Evolutionary conservation across 2,797 vertebrate species (phyloP), one percentile per base, ranked within the genome.

Genomic region (Myiotriccus ornatus): DNA sequence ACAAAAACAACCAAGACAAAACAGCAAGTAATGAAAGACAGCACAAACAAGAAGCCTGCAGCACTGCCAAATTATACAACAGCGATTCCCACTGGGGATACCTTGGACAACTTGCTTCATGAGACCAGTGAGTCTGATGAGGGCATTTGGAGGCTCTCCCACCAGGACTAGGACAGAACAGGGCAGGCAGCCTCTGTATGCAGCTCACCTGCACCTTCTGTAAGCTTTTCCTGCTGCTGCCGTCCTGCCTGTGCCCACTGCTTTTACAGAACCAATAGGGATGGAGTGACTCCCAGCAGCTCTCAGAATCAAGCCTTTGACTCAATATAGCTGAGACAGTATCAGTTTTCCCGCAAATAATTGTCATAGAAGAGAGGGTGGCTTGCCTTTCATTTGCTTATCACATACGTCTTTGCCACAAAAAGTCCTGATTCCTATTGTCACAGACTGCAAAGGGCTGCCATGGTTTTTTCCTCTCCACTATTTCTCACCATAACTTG

Each of bases 41-140:
- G 71, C 43, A 67, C 80, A 86, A 90, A 76, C 35, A 84, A 76
- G 60, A 62, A 88, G 44, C 52, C 52, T 39, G 63, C 63, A 84
- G 18, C 20, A 8, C 35, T 93, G 83, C 85, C 89, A 90, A 64
- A 78, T 87, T 86, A 84, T 46, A 89, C 81, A 93, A 35, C 14
- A 81, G 32, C 1, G 0, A 37, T 79, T 95, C 49, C 86, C 74
- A 35, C 30, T 8, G 81, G 14, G n/a, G 7, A n/a, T 18, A 56
- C 10, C 41, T 82, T 56, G 52, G 47, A 59, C 43, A 59, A 24
- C 16, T 78, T 57, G 65, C 30, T 57, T 78, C 8, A 25, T 55
- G 53, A 78, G 76, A 65, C 50, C 56, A 83, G 19, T 0, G 0
- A 14, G 39, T 70, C 28, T 67, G 41, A 41, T 71, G 53, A 55